Percentiles rank a stretch among this genome's conserved stretches.
Conservation (phyloP, 2,797 vertebrate species). For the Lutjanus campechanus region DNA sequence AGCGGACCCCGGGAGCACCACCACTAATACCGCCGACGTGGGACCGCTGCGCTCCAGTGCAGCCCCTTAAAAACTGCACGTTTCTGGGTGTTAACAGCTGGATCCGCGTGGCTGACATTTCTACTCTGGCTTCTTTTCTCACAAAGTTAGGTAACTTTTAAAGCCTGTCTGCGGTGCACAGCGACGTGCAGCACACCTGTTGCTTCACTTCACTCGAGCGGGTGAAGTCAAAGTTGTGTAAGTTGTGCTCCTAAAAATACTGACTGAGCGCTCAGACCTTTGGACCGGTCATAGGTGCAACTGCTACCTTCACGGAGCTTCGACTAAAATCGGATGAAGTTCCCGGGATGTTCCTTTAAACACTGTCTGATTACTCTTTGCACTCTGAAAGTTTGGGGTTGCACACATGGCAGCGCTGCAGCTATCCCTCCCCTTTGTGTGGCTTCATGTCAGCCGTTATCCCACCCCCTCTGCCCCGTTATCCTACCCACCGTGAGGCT, state of each 20-base stretch:
- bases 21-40: constrained; percentile 10
- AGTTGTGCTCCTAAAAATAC: constrained; percentile 38
- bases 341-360: too few species aligned
- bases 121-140: not conserved
- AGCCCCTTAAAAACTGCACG: constrained; percentile 48
- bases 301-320: not conserved
- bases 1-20: constrained; percentile 36
- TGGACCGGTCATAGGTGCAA: constrained; percentile 41
- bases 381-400: not conserved
- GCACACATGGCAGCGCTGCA: constrained; percentile 49
- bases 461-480: constrained; percentile 51
- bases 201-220: constrained; percentile 13
- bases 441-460: constrained; percentile 16
- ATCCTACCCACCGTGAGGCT: constrained; percentile 58
- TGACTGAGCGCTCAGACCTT: constrained; percentile 65
- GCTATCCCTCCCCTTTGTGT: constrained; percentile 53
- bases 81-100: constrained; percentile 61
- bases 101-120: constrained; percentile 71
- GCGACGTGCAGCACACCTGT: constrained; percentile 13
- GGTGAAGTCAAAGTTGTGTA: constrained; percentile 36
- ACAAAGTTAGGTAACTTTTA: not conserved
- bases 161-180: not conserved
- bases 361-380: too few species aligned
- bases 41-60: constrained; percentile 31
- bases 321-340: not conserved